Conservation (phyloP, 2,888 invertebrate species). For the Philonicus albiceps region DNA sequence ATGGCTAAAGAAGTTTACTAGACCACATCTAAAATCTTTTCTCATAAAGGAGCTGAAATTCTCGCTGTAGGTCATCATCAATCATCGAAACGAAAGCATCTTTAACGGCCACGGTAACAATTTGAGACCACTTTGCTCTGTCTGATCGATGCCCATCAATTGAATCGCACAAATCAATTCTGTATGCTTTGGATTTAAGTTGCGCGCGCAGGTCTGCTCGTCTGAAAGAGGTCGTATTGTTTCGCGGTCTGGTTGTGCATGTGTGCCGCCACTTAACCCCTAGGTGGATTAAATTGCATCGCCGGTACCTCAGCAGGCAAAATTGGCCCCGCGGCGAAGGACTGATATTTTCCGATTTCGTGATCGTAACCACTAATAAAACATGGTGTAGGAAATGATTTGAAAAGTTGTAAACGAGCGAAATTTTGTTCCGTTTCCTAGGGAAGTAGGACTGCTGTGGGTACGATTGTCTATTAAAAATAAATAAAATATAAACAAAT, state of each 20-base stretch:
- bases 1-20: not conserved
- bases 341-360: not conserved
- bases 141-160: not conserved
- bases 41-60: not conserved
- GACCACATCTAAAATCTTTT: not conserved
- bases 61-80: not conserved
- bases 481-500: not conserved
- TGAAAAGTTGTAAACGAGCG: not conserved
- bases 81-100: not conserved
- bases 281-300: not conserved
- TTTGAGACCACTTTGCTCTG: not conserved
- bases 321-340: not conserved
- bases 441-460: not conserved
- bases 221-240: not conserved
- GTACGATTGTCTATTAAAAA: not conserved
- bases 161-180: not conserved
- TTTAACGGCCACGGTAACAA: not conserved
- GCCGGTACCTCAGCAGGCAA: not conserved
- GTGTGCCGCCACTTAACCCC: not conserved
- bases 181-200: not conserved
- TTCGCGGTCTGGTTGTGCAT: not conserved
- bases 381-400: not conserved
- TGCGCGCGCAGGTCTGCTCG: not conserved
- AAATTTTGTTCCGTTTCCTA: conserved; percentile 8
- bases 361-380: not conserved